Percentiles rank a stretch among this genome's conserved stretches.
Evolutionary conservation across 2,888 invertebrate species (phyloP).

Genomic region (Lacanobia wlatinum): DNA sequence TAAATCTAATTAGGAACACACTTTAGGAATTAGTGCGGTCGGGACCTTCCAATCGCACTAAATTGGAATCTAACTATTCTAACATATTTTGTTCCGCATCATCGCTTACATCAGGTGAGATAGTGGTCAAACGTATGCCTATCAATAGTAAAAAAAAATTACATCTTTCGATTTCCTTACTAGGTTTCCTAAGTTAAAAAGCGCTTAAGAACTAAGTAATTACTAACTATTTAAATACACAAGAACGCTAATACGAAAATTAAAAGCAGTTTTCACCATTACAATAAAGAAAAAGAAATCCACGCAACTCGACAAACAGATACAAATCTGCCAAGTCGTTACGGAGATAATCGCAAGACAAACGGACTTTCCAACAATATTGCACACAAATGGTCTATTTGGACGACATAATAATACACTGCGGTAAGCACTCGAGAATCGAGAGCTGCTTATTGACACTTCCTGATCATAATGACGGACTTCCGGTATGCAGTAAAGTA

Average conservation of each 20-base stretch:
- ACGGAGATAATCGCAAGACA: constrained; percentile 44
- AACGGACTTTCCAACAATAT: constrained; percentile 49
- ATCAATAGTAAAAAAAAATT: too few species aligned
- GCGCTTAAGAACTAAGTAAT: background rate
- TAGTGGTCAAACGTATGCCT: too few species aligned
- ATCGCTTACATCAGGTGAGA: too few species aligned
- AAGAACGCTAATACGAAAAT: background rate
- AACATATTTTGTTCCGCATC: too few species aligned
- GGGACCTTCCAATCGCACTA: too few species aligned
- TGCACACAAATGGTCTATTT: constrained; percentile 46
- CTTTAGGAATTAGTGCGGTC: too few species aligned
- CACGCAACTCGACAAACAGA: constrained; percentile 16
- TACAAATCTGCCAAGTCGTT: constrained; percentile 49
- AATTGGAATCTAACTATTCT: too few species aligned
- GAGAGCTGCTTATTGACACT: constrained; percentile 59
- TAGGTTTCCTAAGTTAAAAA: too few species aligned
- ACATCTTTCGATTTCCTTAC: too few species aligned
- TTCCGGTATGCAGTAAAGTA: constrained; percentile 31
- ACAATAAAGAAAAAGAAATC: constrained; percentile 23
- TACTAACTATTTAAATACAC: background rate
- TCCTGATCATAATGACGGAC: constrained; percentile 48
- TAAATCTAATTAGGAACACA: too few species aligned
- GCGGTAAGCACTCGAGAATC: constrained; percentile 24
- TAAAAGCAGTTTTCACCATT: background rate
- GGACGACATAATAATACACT: constrained; percentile 49